Base-by-base conservation (phyloP, 2,888 invertebrate genomes). In the Parnassius glacialis region DNA sequence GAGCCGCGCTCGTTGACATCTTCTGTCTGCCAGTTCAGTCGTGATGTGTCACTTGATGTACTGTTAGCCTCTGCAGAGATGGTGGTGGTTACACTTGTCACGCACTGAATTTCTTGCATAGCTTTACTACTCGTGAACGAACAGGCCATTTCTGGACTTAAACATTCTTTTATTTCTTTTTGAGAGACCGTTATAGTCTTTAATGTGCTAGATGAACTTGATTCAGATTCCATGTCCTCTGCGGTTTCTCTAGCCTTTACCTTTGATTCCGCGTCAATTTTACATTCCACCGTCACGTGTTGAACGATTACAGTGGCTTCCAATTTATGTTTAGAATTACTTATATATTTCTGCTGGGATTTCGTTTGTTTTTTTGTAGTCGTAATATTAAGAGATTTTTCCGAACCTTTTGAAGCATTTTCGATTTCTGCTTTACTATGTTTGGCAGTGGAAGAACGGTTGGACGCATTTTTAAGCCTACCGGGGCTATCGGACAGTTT, bases 101-200 rank as follows among this genome's bases (percentile, higher is more conserved):
- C 0, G 56, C 63, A 20, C 3, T 65, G 61, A 45, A 67, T 60
- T 2, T 66, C 64, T 11, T 68, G 70, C 47, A 74, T 62, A 16
- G 76, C 74, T 41, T 79, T 81, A 41, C 79, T 81, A 52, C 83
- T 84, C 0, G 79, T 74, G 12, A 74, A 83, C 0, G 84, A 84
- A 41, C 70, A 74, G 1, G 71, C 68, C 2, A 68, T 56, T 0
- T 75, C 74, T 0, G 70, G 62, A 44, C 74, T 74, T 3, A 66
- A 66, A n/a, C 52, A 57, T 3, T 66, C 62, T 20, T 56, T 61
- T 1, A 58, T n/a, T 13, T 50, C 53, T 25, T 52, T 64, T 1
- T 52, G 48, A 25, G 67, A 68, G 20, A 65, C 51, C 0, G 63
- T 64, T 16, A 65, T 67, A 1, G 52, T 41, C n/a, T 62, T 65